Evolutionary conservation across 2,888 invertebrate species (phyloP), one percentile per base, ranked within the genome.

Genomic region (Panzeria rudis): DNA sequence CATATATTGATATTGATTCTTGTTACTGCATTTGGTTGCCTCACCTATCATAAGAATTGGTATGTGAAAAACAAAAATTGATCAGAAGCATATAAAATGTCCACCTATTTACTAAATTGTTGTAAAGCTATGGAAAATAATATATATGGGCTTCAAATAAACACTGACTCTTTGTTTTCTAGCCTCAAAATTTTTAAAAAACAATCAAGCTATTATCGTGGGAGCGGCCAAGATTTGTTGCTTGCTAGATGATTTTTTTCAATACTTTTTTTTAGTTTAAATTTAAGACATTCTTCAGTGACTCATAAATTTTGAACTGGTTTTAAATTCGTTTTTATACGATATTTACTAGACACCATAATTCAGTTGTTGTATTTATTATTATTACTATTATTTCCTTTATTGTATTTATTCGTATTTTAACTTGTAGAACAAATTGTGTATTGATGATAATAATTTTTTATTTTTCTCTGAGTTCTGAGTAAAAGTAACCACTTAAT

Each of bases 301-400:
- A 75, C 44, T 81, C 81, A 81, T 56, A 47, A 44, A 7, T 23
- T 72, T 66, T 44, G 17, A 81, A 61, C 50, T 61, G 73, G 66
- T 73, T 80, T 68, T 20, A 3, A 29, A 25, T 41, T 50, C 9
- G 11, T 56, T 59, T 50, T 52, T 41, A 29, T 23, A 62, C 13
- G n/a, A 38, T 20, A 50, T 66, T 73, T 80, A 8, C 25, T 20
- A 75, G 66, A 73, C 50, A 52, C 50, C 47, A 80, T 59, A 73
- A 50, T 73, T 61, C n/a, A 59, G 35, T 47, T 80, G 38, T 71
- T 76, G 4, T 29, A 11, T 59, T 32, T 61, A 32, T 35, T 59
- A n/a, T 35, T 38, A 29, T 29, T 38, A 11, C 11, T 38, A 38
- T 38, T 35, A 11, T 61, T 59, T 23, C 32, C 9, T 69, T 25